These are phyloP conservation scores for Cosmopolites sordidus DNA, from an alignment of 2,888 invertebrate genomes.

Conservation along the genomic window DNA sequence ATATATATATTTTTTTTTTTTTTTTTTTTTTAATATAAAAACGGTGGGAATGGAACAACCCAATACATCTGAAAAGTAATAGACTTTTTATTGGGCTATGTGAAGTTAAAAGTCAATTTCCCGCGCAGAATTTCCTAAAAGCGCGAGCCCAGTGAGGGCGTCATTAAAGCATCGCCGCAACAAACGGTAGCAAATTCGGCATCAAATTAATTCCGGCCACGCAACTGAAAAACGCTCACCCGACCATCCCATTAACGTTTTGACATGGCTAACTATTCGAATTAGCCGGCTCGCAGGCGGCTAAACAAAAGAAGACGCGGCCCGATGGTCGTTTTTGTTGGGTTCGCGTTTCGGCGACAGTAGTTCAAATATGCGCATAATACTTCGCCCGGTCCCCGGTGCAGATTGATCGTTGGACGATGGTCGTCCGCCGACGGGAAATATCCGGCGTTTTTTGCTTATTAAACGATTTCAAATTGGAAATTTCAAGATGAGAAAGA, in stretches of 20 bases:
- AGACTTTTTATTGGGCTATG: no score
- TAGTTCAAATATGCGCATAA: slow-evolving; percentile 43
- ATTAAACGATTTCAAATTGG: slow-evolving; percentile 26
- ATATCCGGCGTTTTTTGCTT: slow-evolving; percentile 26
- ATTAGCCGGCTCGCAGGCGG: slow-evolving; percentile 43
- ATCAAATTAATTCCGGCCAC: slow-evolving; percentile 34
- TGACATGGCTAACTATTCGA: slow-evolving; percentile 41
- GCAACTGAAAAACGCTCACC: slow-evolving; percentile 23
- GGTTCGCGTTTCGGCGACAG: slow-evolving; percentile 37
- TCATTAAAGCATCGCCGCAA: not conserved
- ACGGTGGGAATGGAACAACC: no score
- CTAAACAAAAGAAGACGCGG: slow-evolving; percentile 43
- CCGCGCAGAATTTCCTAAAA: no score
- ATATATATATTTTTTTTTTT: no score
- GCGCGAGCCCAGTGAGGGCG: no score
- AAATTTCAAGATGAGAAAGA: slow-evolving; percentile 14
- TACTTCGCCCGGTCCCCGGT: slow-evolving; percentile 24
- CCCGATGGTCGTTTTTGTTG: slow-evolving; percentile 40
- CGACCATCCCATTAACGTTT: slow-evolving; percentile 40
- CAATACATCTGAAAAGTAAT: no score
- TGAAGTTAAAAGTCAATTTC: no score
- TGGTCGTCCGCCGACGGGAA: slow-evolving; percentile 18
- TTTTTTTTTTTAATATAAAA: no score
- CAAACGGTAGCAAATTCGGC: slow-evolving; percentile 33
- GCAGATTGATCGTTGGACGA: slow-evolving; percentile 23